These are phyloP conservation scores for Cryptus armator DNA, from an alignment of 2,888 invertebrate genomes.

Conservation along the genomic window DNA sequence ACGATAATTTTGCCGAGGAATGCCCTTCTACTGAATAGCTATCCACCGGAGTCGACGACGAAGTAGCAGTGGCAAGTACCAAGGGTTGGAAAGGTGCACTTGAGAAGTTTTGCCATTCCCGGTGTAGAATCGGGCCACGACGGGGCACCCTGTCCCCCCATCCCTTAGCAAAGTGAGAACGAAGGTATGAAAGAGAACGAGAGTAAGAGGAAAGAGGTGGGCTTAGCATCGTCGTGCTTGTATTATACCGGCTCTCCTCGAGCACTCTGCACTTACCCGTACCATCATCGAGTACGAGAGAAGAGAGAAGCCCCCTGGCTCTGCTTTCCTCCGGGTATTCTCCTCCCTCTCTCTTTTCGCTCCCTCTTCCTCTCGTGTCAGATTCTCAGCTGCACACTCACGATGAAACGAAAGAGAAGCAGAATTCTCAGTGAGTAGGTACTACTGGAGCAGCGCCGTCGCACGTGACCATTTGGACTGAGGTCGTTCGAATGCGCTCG, in stretches of 20 bases:
- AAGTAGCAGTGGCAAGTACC: slow-evolving; percentile 11
- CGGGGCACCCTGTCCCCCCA: slow-evolving; percentile 34
- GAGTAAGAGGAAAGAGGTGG: slow-evolving; percentile 3
- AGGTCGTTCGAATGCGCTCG: slow-evolving; percentile 43
- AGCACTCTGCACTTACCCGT: slow-evolving; percentile 70
- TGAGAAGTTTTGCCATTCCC: slow-evolving; percentile 68
- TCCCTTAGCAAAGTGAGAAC: slow-evolving; percentile 29
- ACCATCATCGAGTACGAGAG: slow-evolving; percentile 63
- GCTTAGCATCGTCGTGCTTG: slow-evolving; percentile 42
- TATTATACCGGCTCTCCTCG: slow-evolving; percentile 61
- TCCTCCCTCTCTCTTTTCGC: slow-evolving; percentile 20
- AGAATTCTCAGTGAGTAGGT: slow-evolving; percentile 46
- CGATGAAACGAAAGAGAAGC: slow-evolving; percentile 32
- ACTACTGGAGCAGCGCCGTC: slow-evolving; percentile 37
- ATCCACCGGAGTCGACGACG: slow-evolving; percentile 23
- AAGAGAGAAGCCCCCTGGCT: slow-evolving; percentile 45
- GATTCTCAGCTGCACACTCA: slow-evolving; percentile 36
- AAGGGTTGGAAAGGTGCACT: slow-evolving; percentile 65
- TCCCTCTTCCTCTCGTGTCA: slow-evolving; percentile 8
- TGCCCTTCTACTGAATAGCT: slow-evolving; percentile 44
- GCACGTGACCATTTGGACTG: slow-evolving; percentile 67
- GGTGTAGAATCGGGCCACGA: slow-evolving; percentile 56
- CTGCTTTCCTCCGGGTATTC: slow-evolving; percentile 61
- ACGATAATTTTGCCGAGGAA: slow-evolving; percentile 57
- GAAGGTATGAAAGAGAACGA: slow-evolving; percentile 23